phyloP scores from a whole-genome alignment of 2,888 invertebrate species.

The Volucella inflata region DNA sequence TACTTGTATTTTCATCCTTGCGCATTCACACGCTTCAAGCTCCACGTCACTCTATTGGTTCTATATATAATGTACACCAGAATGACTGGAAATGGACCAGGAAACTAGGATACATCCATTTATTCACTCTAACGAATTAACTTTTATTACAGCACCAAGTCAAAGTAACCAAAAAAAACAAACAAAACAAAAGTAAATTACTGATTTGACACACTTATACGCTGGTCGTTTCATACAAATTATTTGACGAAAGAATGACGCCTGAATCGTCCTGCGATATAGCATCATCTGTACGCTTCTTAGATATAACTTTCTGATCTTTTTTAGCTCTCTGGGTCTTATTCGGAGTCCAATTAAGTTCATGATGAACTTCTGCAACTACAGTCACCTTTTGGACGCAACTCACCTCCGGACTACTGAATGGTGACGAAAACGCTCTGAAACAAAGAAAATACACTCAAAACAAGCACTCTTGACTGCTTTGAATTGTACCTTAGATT shows the following conservation, averaged over 20 bases:
- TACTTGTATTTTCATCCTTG: too few species aligned
- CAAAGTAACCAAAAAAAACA: not conserved
- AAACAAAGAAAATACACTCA: not conserved
- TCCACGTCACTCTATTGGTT: too few species aligned
- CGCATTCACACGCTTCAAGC: too few species aligned
- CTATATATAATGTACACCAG: too few species aligned
- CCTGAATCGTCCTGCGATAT: constrained; percentile 72
- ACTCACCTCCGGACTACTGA: constrained; percentile 75
- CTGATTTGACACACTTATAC: constrained; percentile 15
- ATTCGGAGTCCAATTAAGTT: constrained; percentile 78
- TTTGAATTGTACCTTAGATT: constrained; percentile 11
- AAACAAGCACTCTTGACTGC: not conserved
- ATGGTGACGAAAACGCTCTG: constrained; percentile 50
- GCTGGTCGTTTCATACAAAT: constrained; percentile 57
- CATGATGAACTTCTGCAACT: constrained; percentile 79
- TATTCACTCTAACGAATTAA: too few species aligned
- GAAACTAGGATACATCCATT: too few species aligned
- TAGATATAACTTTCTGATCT: constrained; percentile 27
- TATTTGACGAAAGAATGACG: constrained; percentile 56
- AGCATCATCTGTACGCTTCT: constrained; percentile 53
- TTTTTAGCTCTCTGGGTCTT: constrained; percentile 31
- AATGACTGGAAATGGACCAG: too few species aligned
- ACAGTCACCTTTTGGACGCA: constrained; percentile 76
- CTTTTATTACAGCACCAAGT: not conserved
- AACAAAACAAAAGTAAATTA: constrained; percentile 6